Evolutionary conservation across 1,140 invertebrate species (phyloP).

Genomic region (Pseudomyrmex flavicornis): DNA sequence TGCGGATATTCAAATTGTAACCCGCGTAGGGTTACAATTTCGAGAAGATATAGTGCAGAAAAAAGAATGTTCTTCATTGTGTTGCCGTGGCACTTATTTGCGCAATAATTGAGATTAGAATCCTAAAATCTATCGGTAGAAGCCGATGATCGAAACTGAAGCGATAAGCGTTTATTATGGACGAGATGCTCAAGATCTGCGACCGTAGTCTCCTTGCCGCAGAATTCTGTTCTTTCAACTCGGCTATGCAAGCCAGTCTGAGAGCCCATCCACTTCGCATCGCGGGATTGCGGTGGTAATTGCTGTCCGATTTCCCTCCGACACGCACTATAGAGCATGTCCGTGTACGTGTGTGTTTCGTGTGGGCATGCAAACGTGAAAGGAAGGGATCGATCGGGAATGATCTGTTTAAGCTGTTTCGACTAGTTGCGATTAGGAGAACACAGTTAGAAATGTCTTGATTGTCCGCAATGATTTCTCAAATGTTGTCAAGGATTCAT

Average conservation of each 20-base stretch:
- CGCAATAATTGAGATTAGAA: conserved; percentile 77
- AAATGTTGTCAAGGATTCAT: too few species aligned
- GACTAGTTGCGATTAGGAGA: conserved; percentile 72
- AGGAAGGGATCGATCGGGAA: conserved; percentile 69
- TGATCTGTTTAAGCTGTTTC: conserved; percentile 66
- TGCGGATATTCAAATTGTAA: conserved; percentile 78
- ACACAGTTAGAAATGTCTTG: conserved; percentile 11
- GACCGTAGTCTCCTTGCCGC: conserved; percentile 21
- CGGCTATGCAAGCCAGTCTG: conserved; percentile 18
- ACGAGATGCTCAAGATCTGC: conserved; percentile 64
- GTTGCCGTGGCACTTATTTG: conserved; percentile 17
- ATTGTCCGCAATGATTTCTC: too few species aligned
- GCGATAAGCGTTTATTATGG: conserved; percentile 74
- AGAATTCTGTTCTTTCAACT: conserved; percentile 43
- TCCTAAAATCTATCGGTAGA: conserved; percentile 65
- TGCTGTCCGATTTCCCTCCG: conserved; percentile 72
- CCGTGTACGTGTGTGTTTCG: conserved; percentile 3
- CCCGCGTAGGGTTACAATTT: conserved; percentile 48
- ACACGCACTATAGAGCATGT: conserved; percentile 59
- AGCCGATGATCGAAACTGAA: conserved; percentile 65
- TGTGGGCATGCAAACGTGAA: not conserved
- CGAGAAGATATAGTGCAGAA: conserved; percentile 68
- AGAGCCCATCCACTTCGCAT: conserved; percentile 50
- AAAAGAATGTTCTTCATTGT: conserved; percentile 67
- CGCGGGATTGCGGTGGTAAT: conserved; percentile 74